Conservation (phyloP, 2,797 vertebrate genomes). For the Nyctibius grandis region DNA sequence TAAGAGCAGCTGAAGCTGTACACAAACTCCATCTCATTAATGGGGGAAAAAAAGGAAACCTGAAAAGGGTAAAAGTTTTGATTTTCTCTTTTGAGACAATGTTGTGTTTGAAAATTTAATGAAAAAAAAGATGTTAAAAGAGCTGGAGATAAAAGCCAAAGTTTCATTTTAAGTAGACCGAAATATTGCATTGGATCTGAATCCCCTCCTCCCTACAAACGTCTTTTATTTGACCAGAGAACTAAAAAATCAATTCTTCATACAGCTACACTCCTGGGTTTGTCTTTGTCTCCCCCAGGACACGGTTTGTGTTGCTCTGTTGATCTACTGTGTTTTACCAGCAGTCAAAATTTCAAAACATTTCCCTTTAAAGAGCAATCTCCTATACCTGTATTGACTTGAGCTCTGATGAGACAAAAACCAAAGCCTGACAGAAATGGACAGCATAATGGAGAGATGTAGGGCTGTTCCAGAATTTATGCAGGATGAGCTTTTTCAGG, state of each 20-base stretch:
- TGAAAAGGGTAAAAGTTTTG: not conserved
- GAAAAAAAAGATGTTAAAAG: not conserved
- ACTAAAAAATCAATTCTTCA: constrained; percentile 10
- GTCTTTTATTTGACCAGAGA: constrained; percentile 18
- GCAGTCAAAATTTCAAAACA: constrained; percentile 19
- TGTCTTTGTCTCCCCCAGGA: not conserved
- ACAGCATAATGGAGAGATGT: not conserved
- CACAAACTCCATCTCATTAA: not conserved
- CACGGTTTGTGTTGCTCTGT: not conserved
- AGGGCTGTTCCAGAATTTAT: not conserved
- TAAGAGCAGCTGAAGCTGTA: not conserved
- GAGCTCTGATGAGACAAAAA: not conserved
- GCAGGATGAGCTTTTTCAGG: not conserved
- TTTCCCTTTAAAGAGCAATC: not conserved
- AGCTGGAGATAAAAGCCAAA: not conserved
- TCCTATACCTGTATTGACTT: not conserved
- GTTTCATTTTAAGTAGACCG: not conserved
- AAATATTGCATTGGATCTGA: not conserved
- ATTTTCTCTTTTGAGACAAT: not conserved
- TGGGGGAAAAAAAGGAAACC: not conserved
- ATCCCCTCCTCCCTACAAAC: not conserved
- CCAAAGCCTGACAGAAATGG: not conserved
- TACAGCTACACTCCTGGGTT: not conserved
- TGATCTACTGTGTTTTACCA: not conserved
- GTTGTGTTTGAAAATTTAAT: not conserved